phyloP scores from a whole-genome alignment of 2,113 vertebrate species.

The Antechinus flavipes region DNA sequence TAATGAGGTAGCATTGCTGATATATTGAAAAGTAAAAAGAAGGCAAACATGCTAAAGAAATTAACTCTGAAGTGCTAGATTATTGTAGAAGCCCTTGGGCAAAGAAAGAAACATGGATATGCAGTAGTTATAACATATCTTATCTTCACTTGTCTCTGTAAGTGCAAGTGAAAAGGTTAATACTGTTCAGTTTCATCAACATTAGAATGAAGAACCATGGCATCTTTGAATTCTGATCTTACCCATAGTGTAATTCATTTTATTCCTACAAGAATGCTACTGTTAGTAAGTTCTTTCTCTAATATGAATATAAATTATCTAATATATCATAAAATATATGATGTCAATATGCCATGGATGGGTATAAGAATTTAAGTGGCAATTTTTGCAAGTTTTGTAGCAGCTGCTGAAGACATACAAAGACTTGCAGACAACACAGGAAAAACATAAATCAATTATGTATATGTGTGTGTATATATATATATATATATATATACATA shows the following conservation, averaged over 20 bases:
- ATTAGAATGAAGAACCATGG: slow-evolving; percentile 76
- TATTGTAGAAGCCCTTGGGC: slow-evolving; percentile 85
- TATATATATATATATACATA: too few relatives aligned
- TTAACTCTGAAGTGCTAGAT: slow-evolving; percentile 83
- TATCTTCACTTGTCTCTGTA: slow-evolving; percentile 89
- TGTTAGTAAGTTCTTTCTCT: slow-evolving; percentile 75
- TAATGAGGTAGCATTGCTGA: slow-evolving; percentile 64
- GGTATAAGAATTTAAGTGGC: too few relatives aligned
- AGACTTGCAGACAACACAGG: too few relatives aligned
- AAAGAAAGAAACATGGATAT: slow-evolving; percentile 82
- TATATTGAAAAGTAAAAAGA: slow-evolving; percentile 55
- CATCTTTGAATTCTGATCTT: slow-evolving; percentile 84
- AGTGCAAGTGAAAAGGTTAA: slow-evolving; percentile 89
- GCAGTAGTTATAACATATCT: slow-evolving; percentile 82
- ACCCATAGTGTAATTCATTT: slow-evolving; percentile 74
- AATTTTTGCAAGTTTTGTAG: too few relatives aligned
- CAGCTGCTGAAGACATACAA: too few relatives aligned
- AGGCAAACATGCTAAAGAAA: slow-evolving; percentile 79
- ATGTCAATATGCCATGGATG: too few relatives aligned
- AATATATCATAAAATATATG: too few relatives aligned
- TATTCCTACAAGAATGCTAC: slow-evolving; percentile 75
- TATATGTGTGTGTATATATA: background rate
- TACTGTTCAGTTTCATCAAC: slow-evolving; percentile 83
- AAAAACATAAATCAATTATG: background rate
- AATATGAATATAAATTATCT: slow-evolving; percentile 70